Evolutionary conservation across 2,113 vertebrate species (phyloP).

Genomic region (Etia nguti): DNA sequence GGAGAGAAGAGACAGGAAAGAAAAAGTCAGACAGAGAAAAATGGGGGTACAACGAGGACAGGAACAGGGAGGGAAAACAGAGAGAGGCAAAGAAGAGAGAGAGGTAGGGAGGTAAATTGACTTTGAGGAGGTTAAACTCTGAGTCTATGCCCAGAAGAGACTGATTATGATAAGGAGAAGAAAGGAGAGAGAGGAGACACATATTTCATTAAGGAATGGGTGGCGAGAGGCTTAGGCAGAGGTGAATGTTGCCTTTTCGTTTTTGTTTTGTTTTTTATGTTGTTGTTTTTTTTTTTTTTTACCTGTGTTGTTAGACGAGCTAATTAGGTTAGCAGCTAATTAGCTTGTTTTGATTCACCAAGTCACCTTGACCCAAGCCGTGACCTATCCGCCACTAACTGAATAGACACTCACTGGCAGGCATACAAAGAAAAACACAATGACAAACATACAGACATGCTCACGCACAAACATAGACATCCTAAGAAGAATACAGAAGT

Average conservation of each 20-base stretch:
- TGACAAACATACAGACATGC: neutral
- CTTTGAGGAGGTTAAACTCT: conserved; percentile 68
- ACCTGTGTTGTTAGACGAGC: conserved; percentile 47
- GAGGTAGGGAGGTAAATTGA: conserved; percentile 52
- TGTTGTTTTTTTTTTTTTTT: neutral
- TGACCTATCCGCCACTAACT: conserved; percentile 34
- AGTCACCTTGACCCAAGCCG: conserved; percentile 57
- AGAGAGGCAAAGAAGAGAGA: neutral
- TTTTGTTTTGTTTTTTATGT: neutral
- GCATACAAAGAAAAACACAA: conserved; percentile 13
- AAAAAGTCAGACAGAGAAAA: conserved; percentile 12
- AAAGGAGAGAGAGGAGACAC: conserved; percentile 45
- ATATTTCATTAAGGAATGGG: conserved; percentile 62
- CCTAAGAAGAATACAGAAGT: neutral
- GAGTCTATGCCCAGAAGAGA: conserved; percentile 59
- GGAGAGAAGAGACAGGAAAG: neutral
- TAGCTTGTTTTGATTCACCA: conserved; percentile 62
- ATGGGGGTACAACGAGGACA: conserved; percentile 3
- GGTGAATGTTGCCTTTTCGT: neutral
- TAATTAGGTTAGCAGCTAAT: conserved; percentile 65
- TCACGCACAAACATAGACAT: neutral
- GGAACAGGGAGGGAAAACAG: conserved; percentile 1
- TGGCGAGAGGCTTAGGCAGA: neutral
- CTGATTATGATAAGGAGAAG: conserved; percentile 61
- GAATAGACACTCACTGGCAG: conserved; percentile 19